phyloP scores from a whole-genome alignment of 2,797 vertebrate species.

The Urocyon cinereoargenteus region DNA sequence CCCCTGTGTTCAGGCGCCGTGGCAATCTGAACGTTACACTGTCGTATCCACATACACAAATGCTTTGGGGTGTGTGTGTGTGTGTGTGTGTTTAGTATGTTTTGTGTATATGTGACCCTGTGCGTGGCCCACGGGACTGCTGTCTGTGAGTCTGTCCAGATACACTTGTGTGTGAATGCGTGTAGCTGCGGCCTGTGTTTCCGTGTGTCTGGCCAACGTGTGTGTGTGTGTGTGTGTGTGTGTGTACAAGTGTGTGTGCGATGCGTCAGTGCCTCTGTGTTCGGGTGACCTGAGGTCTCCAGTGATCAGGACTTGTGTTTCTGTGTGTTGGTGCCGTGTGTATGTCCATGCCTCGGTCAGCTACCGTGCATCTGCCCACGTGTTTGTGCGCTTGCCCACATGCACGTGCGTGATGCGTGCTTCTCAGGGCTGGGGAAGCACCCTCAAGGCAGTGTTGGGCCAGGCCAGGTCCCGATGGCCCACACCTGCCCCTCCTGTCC shows the following conservation, averaged over 20 bases:
- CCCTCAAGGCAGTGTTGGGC: too few species aligned
- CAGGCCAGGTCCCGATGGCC: background rate
- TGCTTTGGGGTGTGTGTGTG: too few species aligned
- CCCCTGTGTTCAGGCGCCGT: too few species aligned
- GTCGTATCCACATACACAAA: accelerated
- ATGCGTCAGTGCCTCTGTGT: background rate
- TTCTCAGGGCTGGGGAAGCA: background rate
- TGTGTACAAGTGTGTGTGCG: background rate
- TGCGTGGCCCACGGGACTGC: background rate
- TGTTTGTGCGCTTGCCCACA: accelerated
- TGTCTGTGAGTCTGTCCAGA: background rate
- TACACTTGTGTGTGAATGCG: background rate
- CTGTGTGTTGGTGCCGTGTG: background rate
- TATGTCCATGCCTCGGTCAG: accelerated
- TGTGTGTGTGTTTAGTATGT: background rate
- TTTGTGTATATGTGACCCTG: background rate
- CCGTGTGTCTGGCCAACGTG: background rate
- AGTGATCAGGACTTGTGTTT: background rate
- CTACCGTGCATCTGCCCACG: accelerated
- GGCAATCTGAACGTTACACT: background rate
- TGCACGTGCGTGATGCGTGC: accelerated
- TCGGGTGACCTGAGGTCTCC: background rate
- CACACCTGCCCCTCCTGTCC: background rate
- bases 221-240: background rate
- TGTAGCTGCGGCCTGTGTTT: background rate